Evolutionary conservation across 2,113 vertebrate genomes (phyloP).

Genomic region (Entomyzon cyanotis): DNA sequence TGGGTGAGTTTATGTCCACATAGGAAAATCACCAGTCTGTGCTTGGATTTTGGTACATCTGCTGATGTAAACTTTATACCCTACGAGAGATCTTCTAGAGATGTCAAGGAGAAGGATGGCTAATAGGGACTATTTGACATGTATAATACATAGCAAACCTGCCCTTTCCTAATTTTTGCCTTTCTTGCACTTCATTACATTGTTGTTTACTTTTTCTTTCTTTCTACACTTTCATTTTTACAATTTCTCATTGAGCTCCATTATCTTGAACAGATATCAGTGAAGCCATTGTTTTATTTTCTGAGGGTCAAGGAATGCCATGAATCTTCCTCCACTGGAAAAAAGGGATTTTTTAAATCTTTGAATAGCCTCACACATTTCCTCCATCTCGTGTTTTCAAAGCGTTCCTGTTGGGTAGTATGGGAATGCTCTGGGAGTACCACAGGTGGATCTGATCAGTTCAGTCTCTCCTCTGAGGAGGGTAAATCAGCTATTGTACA

Average conservation of each 20-base stretch:
- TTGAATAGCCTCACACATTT: not conserved
- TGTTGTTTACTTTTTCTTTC: not conserved
- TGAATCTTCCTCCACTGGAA: not conserved
- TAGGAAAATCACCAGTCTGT: not conserved
- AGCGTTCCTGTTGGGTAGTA: not conserved
- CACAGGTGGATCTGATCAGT: not conserved
- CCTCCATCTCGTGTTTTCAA: accelerated
- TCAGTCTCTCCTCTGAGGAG: not conserved
- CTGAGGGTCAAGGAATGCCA: not conserved
- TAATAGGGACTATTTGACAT: not conserved
- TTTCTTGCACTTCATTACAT: not conserved
- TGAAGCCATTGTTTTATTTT: not conserved
- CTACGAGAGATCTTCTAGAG: accelerated
- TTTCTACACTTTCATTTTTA: not conserved
- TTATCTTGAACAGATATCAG: not conserved
- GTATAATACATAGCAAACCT: not conserved
- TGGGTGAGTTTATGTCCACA: not conserved
- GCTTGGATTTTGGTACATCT: not conserved
- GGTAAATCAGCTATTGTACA: not conserved
- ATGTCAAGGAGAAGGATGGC: not conserved
- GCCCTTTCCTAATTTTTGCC: not conserved
- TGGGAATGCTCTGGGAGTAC: not conserved
- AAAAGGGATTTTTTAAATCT: not conserved
- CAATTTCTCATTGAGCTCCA: not conserved
- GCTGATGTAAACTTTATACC: not conserved